These are phyloP conservation scores for Elephantulus edwardii DNA, from an alignment of 2,113 vertebrate genomes.

Conservation along the genomic window DNA sequence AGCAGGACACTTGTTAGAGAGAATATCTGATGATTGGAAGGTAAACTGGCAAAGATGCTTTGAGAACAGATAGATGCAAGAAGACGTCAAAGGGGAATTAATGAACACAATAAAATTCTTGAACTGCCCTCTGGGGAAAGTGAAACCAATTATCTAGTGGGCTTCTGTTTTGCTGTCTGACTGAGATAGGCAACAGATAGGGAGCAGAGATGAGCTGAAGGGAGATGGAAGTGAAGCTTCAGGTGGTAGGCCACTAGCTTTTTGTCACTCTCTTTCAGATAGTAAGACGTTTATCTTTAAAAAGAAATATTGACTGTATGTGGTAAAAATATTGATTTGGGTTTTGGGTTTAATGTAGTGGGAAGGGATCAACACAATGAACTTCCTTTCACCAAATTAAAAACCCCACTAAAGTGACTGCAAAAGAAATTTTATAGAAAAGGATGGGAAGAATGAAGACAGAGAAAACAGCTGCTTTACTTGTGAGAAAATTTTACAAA, in stretches of 20 bases:
- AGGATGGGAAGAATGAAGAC: background rate
- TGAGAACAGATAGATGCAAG: background rate
- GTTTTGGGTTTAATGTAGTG: background rate
- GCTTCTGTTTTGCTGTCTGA: background rate
- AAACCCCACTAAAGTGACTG: background rate
- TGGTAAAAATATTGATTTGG: constrained; percentile 16
- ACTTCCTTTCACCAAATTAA: background rate
- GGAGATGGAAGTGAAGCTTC: background rate
- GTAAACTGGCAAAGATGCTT: background rate
- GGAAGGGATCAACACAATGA: background rate
- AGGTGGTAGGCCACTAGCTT: no score
- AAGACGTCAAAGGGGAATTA: background rate
- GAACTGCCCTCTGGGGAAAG: background rate
- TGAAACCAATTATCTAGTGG: background rate
- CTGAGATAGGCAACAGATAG: background rate
- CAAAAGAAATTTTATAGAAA: background rate
- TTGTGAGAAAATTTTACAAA: background rate
- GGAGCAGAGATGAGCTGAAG: background rate
- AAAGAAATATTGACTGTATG: background rate
- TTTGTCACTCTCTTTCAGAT: background rate
- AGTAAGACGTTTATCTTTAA: background rate
- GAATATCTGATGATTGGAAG: background rate
- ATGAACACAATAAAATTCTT: background rate
- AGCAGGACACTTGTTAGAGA: background rate
- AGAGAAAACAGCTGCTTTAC: background rate